A percentile compares a stretch with the other conserved stretches of the same genome.
phyloP scores from a whole-genome alignment of 2,888 invertebrate species.

The Caradrina kadenii region DNA sequence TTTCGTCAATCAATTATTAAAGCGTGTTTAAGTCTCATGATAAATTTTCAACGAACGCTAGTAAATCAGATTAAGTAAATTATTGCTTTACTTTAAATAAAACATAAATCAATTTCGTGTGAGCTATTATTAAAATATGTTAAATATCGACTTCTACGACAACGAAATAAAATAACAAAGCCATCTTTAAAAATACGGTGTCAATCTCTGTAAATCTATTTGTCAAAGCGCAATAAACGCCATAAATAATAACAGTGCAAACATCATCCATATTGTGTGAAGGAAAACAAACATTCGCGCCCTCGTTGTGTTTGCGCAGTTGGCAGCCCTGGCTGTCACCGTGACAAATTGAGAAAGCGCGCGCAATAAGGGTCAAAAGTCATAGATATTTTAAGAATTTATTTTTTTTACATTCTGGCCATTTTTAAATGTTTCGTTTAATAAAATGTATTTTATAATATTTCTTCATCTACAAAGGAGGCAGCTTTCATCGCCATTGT shows the following conservation, averaged over 20 bases:
- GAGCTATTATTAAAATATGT: constrained; percentile 9
- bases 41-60: neutral
- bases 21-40: no score
- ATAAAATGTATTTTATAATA: constrained; percentile 26
- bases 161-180: constrained; percentile 44
- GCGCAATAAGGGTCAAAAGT: constrained; percentile 63
- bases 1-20: no score
- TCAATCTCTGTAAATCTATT: constrained; percentile 82
- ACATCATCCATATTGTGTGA: constrained; percentile 80
- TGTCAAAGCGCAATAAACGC: constrained; percentile 79
- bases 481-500: constrained; percentile 40
- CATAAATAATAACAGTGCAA: constrained; percentile 84
- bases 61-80: neutral
- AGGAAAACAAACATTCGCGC: constrained; percentile 84
- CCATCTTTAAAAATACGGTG: constrained; percentile 68
- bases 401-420: constrained; percentile 3
- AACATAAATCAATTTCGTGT: neutral
- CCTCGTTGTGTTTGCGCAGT: constrained; percentile 84
- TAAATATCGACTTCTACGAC: constrained; percentile 29
- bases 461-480: constrained; percentile 27
- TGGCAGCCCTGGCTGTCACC: constrained; percentile 80
- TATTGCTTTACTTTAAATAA: neutral
- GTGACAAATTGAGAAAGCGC: constrained; percentile 78
- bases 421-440: constrained; percentile 29
- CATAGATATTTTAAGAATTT: constrained; percentile 44